Evolutionary conservation across 2,888 invertebrate genomes (phyloP).

Genomic region (Aporophyla lueneburgensis): DNA sequence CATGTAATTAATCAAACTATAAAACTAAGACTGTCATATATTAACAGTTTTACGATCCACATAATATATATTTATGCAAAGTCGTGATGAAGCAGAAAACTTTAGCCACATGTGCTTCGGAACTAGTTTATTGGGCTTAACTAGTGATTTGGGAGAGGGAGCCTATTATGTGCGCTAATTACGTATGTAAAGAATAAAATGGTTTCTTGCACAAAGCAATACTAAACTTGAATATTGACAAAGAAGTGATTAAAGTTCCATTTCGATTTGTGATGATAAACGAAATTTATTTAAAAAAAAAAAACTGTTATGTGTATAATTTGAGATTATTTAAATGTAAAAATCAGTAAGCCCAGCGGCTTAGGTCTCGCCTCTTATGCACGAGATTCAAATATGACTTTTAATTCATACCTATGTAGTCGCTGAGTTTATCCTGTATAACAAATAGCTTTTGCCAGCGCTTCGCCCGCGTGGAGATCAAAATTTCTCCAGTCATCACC

Average conservation of each 20-base stretch:
- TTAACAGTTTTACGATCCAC: background rate
- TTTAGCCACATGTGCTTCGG: slow-evolving; percentile 31
- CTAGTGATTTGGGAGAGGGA: slow-evolving; percentile 42
- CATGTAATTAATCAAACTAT: background rate
- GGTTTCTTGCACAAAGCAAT: background rate
- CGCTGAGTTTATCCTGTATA: too few relatives aligned
- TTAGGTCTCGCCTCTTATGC: too few relatives aligned
- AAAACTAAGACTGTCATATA: too few relatives aligned
- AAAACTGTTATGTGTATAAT: background rate
- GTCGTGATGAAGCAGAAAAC: slow-evolving; percentile 17
- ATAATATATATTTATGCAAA: background rate
- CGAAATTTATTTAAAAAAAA: background rate
- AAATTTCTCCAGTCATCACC: too few relatives aligned
- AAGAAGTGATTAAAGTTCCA: background rate
- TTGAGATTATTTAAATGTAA: too few relatives aligned
- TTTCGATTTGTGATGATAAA: background rate
- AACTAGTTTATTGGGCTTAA: slow-evolving; percentile 37
- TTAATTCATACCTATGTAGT: too few relatives aligned
- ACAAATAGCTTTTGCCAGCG: too few relatives aligned
- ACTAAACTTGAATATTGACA: background rate
- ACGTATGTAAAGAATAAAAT: background rate
- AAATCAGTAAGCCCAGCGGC: too few relatives aligned
- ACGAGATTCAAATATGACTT: too few relatives aligned
- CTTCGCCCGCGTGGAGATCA: too few relatives aligned
- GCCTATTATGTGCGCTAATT: slow-evolving; percentile 31